A percentile compares a stretch with the other conserved stretches of the same genome.
phyloP scores from a whole-genome alignment of 1,140 invertebrate species.

The Macrobrachium nipponense region DNA sequence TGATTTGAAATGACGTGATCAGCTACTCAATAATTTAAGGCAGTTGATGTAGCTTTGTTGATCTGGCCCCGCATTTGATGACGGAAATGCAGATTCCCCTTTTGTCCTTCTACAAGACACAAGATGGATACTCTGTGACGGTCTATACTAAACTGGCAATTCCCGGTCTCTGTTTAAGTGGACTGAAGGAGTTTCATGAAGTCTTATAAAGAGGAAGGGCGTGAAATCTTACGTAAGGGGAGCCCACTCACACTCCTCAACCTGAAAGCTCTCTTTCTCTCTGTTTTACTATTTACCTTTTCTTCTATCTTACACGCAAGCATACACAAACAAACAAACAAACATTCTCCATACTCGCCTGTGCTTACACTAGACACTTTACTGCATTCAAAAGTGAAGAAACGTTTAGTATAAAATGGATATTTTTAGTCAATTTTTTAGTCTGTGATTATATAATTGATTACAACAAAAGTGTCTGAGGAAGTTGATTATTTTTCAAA shows the following conservation, averaged over 20 bases:
- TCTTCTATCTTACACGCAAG: background rate
- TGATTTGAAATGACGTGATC: no score
- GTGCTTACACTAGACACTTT: no score
- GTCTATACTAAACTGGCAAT: no score
- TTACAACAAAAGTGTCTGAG: no score
- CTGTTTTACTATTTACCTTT: background rate
- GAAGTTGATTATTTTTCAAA: no score
- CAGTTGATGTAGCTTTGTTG: no score
- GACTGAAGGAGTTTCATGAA: background rate
- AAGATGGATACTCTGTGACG: no score
- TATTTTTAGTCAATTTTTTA: background rate
- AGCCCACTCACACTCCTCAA: background rate
- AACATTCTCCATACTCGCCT: background rate
- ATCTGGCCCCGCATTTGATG: no score
- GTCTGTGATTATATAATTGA: background rate
- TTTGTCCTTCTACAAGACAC: no score
- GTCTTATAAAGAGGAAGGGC: background rate
- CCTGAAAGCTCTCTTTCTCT: background rate
- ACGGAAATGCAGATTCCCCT: no score
- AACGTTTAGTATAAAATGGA: background rate
- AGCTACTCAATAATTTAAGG: no score
- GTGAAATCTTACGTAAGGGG: background rate
- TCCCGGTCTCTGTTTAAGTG: no score
- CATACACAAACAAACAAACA: constrained; percentile 4
- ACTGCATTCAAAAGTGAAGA: background rate